These are phyloP conservation scores for Liposcelis brunnea DNA, from an alignment of 2,888 invertebrate species.

Conservation along the genomic window DNA sequence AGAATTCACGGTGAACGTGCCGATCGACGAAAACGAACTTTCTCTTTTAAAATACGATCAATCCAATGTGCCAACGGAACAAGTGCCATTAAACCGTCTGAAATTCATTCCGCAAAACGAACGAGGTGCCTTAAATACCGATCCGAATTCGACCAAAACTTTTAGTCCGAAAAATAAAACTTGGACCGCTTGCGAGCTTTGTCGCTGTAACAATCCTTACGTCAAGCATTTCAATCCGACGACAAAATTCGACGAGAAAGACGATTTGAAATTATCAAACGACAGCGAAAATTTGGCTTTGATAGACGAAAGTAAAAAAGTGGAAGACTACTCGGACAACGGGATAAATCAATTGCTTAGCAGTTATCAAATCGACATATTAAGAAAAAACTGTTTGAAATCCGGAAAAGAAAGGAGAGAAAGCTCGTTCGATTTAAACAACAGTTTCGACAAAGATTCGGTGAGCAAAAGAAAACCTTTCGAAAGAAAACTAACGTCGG, in stretches of 20 bases:
- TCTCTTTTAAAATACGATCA: not conserved
- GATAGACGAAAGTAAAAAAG: not conserved
- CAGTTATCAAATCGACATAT: slow-evolving; percentile 4
- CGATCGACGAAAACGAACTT: not conserved
- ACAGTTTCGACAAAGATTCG: slow-evolving; percentile 7
- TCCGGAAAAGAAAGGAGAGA: not conserved
- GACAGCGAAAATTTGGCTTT: no score
- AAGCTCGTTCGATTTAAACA: slow-evolving; percentile 2
- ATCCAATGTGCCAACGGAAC: not conserved
- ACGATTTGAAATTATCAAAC: not conserved
- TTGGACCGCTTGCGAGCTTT: not conserved
- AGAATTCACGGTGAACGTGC: not conserved
- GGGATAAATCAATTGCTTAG: not conserved
- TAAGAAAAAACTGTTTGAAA: slow-evolving; percentile 1
- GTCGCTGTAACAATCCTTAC: not conserved
- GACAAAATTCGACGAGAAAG: no score
- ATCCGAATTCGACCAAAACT: not conserved
- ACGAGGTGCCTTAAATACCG: no score
- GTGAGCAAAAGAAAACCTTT: slow-evolving; percentile 1
- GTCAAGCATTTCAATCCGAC: no score
- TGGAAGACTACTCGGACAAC: not conserved
- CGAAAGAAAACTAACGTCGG: slow-evolving; percentile 3
- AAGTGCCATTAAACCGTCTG: not conserved
- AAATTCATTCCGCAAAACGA: no score
- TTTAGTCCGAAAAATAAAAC: not conserved